Conservation (phyloP, 2,888 invertebrate genomes). For the Eilema caniola region DNA sequence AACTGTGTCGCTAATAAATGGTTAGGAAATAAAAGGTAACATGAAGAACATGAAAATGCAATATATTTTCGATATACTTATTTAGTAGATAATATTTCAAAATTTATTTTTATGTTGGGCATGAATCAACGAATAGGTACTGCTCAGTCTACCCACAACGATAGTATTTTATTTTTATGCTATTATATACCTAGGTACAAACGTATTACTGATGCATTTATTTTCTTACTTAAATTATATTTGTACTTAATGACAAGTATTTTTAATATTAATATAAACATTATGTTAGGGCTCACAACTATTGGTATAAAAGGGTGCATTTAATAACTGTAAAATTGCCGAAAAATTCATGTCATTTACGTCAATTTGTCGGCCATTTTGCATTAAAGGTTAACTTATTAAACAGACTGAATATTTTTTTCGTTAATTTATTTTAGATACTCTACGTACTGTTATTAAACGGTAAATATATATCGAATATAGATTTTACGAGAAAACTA, state of each 20-base stretch:
- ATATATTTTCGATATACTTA: neutral
- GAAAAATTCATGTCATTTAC: conserved; percentile 60
- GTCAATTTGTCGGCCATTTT: conserved; percentile 76
- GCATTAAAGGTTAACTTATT: conserved; percentile 53
- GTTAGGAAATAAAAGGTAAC: neutral
- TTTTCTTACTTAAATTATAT: conserved; percentile 20
- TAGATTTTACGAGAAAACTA: conserved; percentile 36
- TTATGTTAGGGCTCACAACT: conserved; percentile 28
- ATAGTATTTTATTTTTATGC: neutral
- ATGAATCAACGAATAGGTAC: no score
- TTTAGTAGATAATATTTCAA: neutral
- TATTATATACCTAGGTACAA: conserved; percentile 1
- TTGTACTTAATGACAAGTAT: conserved; percentile 25
- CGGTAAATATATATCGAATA: conserved; percentile 39
- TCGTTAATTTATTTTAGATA: conserved; percentile 75
- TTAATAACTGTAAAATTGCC: conserved; percentile 74
- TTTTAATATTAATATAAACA: conserved; percentile 24
- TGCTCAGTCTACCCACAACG: neutral
- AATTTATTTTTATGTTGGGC: neutral
- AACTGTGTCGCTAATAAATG: neutral
- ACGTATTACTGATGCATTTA: conserved; percentile 27
- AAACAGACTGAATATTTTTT: conserved; percentile 75
- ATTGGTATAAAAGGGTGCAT: conserved; percentile 57
- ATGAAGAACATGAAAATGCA: neutral
- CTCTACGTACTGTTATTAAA: conserved; percentile 39